phyloP scores from a whole-genome alignment of 53 echinoderm and acorn worm genomes.

The Holothuria leucospilota region DNA sequence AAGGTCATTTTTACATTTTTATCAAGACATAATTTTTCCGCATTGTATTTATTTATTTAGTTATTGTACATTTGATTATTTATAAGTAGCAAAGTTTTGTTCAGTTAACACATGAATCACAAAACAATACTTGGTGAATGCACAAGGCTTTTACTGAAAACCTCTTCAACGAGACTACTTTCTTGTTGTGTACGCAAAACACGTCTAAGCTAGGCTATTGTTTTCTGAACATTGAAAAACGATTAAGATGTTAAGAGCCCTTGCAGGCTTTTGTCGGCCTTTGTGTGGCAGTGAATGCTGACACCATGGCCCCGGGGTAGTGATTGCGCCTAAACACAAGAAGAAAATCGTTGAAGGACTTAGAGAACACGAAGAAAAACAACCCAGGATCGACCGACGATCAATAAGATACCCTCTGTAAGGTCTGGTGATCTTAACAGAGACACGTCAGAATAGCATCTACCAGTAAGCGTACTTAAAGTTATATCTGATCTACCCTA shows the following conservation, averaged over 20 bases:
- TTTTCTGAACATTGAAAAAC: not conserved
- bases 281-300: conserved; percentile 9
- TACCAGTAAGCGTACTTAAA: not conserved
- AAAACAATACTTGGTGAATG: no score
- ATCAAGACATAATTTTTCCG: no score
- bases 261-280: conserved; percentile 5
- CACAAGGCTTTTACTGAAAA: not conserved
- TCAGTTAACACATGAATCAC: no score
- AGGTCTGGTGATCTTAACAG: conserved; percentile 38
- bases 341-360: not conserved
- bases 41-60: no score
- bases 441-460: conserved; percentile 3
- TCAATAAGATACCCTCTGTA: conserved; percentile 27
- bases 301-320: conserved; percentile 42
- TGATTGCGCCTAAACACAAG: conserved; percentile 32
- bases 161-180: conserved; percentile 8
- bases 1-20: no score
- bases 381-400: conserved; percentile 18
- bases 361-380: conserved; percentile 39
- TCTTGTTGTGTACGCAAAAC: conserved; percentile 23
- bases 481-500: no score
- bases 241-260: conserved; percentile 35
- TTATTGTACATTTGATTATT: no score
- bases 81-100: no score
- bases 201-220: conserved; percentile 1